These are phyloP conservation scores for Atherinosoma microstoma DNA, from an alignment of 2,797 vertebrate species.

Conservation along the genomic window DNA sequence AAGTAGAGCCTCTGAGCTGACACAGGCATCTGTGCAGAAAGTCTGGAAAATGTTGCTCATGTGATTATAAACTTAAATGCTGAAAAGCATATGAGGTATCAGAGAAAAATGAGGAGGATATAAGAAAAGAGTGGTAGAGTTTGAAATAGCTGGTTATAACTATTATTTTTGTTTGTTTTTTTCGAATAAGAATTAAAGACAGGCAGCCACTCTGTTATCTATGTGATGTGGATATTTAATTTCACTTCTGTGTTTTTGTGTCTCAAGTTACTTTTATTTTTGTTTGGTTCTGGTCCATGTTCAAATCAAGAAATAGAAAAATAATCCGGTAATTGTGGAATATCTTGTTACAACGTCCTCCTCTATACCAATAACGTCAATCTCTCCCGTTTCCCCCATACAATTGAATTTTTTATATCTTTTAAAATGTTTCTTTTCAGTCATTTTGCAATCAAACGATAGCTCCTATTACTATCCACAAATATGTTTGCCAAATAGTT, in stretches of 20 bases:
- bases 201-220: no score
- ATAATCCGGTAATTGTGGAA: background rate
- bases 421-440: background rate
- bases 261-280: no score
- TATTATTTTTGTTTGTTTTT: no score
- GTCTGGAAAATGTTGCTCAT: slow-evolving; percentile 65
- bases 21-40: slow-evolving; percentile 24
- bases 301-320: background rate
- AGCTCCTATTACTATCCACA: background rate
- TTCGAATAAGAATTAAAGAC: no score
- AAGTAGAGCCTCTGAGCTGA: slow-evolving; percentile 25
- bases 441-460: background rate
- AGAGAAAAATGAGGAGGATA: background rate
- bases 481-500: background rate
- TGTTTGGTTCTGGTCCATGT: background rate
- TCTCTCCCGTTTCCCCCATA: background rate
- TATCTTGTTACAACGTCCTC: background rate
- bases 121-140: background rate
- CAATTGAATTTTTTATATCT: background rate
- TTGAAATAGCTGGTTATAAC: background rate
- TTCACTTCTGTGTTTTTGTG: no score
- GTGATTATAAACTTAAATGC: slow-evolving; percentile 49
- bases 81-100: background rate
- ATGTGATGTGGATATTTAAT: no score
- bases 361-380: background rate